These are phyloP conservation scores for Apamea sordens DNA, from an alignment of 2,888 invertebrate genomes.

Conservation along the genomic window DNA sequence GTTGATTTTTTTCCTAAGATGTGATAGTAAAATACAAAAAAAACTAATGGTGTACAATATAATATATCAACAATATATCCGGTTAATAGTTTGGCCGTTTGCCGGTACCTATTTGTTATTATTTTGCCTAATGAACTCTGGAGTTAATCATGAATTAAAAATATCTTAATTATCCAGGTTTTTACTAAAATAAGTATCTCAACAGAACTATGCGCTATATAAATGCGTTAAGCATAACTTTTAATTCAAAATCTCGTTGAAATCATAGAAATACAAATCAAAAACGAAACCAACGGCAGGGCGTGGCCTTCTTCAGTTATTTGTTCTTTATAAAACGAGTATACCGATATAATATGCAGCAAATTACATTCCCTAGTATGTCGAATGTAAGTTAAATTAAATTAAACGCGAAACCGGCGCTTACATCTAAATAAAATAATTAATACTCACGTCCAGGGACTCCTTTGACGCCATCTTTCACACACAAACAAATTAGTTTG, in stretches of 20 bases:
- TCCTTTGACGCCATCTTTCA: conserved; percentile 90
- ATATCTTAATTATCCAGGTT: background rate
- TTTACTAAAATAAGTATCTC: background rate
- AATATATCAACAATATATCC: conserved; percentile 4
- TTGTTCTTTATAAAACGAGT: conserved; percentile 28
- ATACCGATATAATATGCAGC: background rate
- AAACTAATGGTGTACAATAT: background rate
- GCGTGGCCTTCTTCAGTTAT: conserved; percentile 77
- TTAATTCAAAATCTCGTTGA: conserved; percentile 59
- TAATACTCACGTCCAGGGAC: conserved; percentile 88
- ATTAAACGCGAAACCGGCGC: conserved; percentile 21
- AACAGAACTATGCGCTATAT: background rate
- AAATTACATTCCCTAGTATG: conserved; percentile 35
- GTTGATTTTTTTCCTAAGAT: background rate
- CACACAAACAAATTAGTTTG: conserved; percentile 85
- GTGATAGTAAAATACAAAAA: background rate
- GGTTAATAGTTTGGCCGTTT: background rate
- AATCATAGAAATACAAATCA: conserved; percentile 58
- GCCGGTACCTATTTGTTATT: conserved; percentile 48
- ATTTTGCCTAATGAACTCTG: conserved; percentile 23
- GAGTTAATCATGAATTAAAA: conserved; percentile 51
- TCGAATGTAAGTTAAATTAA: conserved; percentile 38
- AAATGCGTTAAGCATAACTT: conserved; percentile 3
- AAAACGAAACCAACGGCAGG: conserved; percentile 71
- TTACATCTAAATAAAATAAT: conserved; percentile 66